Evolutionary conservation across 2,113 vertebrate genomes (phyloP).

Genomic region (Cygnus buccinator): DNA sequence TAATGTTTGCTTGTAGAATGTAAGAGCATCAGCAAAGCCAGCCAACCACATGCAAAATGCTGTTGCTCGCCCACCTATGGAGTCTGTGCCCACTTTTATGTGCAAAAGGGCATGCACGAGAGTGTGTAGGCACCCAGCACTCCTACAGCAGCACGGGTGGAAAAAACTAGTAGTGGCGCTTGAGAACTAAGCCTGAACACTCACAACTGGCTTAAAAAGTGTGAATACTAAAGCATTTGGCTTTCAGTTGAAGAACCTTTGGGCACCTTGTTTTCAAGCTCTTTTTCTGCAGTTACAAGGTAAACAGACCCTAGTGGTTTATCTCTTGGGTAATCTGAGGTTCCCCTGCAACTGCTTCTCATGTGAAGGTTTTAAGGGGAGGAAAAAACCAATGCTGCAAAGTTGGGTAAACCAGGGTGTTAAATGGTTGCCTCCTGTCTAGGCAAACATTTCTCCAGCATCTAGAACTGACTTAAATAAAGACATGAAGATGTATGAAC

Average conservation of each 20-base stretch:
- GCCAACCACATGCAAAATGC: rapidly evolving
- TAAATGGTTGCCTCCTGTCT: not conserved
- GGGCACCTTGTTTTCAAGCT: not conserved
- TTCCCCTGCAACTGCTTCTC: not conserved
- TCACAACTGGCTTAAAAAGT: not conserved
- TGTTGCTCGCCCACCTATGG: not conserved
- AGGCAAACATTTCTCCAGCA: not conserved
- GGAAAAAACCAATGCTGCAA: not conserved
- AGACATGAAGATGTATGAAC: not conserved
- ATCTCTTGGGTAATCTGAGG: not conserved
- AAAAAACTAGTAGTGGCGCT: not conserved
- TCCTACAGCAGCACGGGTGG: rapidly evolving
- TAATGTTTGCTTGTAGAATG: not conserved
- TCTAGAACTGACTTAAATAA: not conserved
- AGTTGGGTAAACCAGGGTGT: not conserved
- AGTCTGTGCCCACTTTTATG: not conserved
- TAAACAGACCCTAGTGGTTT: not conserved
- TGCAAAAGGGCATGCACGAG: not conserved
- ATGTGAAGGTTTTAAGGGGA: not conserved
- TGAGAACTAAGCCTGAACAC: rapidly evolving
- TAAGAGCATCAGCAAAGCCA: not conserved
- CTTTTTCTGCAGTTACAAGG: not conserved
- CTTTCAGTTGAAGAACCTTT: not conserved
- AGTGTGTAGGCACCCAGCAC: not conserved
- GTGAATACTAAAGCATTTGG: not conserved